phyloP scores from a whole-genome alignment of 2,888 invertebrate species.

The Mythimna ferrago region DNA sequence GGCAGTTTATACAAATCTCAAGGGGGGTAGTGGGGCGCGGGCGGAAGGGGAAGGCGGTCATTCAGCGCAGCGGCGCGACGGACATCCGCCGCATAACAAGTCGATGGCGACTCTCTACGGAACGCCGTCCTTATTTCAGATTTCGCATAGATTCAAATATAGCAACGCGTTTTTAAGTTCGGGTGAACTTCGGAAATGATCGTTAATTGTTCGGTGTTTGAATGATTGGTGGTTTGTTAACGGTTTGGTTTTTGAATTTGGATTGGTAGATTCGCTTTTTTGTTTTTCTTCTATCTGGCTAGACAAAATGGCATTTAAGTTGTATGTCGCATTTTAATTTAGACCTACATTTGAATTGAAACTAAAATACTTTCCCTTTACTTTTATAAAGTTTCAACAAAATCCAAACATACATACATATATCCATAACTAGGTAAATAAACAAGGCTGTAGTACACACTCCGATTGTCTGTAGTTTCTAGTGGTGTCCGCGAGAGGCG shows the following conservation, averaged over 20 bases:
- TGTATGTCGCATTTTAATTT: neutral
- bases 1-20: constrained; percentile 53
- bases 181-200: constrained; percentile 35
- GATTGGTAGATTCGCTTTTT: neutral
- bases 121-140: constrained; percentile 84
- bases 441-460: constrained; percentile 50
- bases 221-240: constrained; percentile 17
- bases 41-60: constrained; percentile 90
- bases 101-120: constrained; percentile 86
- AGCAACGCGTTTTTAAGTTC: constrained; percentile 64
- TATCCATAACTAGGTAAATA: constrained; percentile 38
- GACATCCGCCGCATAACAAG: constrained; percentile 91
- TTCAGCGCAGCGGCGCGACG: constrained; percentile 90
- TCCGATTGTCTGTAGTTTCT: constrained; percentile 73
- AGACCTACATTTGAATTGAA: neutral
- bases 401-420: constrained; percentile 5
- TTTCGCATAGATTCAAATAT: constrained; percentile 83
- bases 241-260: constrained; percentile 24
- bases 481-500: constrained; percentile 85
- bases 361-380: neutral
- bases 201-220: constrained; percentile 44
- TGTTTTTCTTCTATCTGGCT: neutral
- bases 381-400: neutral
- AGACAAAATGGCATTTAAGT: neutral
- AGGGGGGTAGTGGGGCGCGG: constrained; percentile 72